Conservation (phyloP, 2,888 invertebrate species). For the Eupithecia subfuscata region DNA sequence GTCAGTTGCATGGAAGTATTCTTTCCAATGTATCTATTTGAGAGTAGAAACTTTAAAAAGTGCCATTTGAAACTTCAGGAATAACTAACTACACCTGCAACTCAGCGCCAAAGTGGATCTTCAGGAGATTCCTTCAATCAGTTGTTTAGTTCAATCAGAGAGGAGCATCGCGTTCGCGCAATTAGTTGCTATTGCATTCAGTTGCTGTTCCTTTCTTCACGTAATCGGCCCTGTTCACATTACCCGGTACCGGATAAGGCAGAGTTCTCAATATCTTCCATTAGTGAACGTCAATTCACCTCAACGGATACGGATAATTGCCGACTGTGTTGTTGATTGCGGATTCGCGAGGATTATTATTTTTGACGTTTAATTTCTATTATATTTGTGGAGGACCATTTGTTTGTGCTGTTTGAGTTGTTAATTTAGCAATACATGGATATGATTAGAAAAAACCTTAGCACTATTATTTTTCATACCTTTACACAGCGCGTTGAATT, state of each 20-base stretch:
- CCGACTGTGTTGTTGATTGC: slow-evolving; percentile 54
- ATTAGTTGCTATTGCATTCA: not conserved
- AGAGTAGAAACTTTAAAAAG: too few species aligned
- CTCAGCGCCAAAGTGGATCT: not conserved
- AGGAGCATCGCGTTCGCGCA: not conserved
- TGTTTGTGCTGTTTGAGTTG: not conserved
- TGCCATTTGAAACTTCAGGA: not conserved
- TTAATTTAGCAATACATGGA: not conserved
- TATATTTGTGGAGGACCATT: slow-evolving; percentile 13
- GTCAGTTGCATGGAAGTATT: too few species aligned
- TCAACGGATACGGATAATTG: slow-evolving; percentile 60
- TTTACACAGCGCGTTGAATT: too few species aligned
- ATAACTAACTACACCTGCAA: not conserved
- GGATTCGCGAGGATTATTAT: slow-evolving; percentile 30
- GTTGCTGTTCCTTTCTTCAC: not conserved
- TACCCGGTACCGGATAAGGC: slow-evolving; percentile 43
- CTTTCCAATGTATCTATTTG: too few species aligned
- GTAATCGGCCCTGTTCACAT: slow-evolving; percentile 11
- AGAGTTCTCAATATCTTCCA: slow-evolving; percentile 60
- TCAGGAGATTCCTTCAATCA: not conserved
- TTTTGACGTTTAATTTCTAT: slow-evolving; percentile 34
- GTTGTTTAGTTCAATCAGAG: not conserved
- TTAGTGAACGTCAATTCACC: slow-evolving; percentile 59
- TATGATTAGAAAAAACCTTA: too few species aligned
- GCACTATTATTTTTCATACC: too few species aligned